Conservation (phyloP, 2,888 invertebrate species). For the Tinea semifulvella region DNA sequence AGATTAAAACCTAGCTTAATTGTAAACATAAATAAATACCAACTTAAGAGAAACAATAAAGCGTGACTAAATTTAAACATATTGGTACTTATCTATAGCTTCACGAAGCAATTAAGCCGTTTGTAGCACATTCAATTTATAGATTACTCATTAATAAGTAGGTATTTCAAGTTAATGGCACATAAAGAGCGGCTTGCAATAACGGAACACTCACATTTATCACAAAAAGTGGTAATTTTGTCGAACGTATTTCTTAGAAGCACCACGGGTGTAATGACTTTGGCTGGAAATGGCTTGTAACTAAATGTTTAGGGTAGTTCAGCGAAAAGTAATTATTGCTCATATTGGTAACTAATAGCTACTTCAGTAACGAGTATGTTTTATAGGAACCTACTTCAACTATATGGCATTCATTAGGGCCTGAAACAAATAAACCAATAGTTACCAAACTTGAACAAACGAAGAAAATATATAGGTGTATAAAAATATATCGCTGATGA, state of each 20-base stretch:
- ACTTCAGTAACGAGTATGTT: too few species aligned
- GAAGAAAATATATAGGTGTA: too few species aligned
- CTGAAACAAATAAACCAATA: too few species aligned
- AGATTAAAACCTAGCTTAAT: too few species aligned
- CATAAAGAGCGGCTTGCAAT: slow-evolving; percentile 55
- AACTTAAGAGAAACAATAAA: slow-evolving; percentile 8
- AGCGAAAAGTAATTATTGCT: background rate
- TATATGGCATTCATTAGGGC: too few species aligned
- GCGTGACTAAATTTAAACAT: slow-evolving; percentile 4
- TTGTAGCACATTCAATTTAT: slow-evolving; percentile 22
- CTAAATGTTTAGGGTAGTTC: slow-evolving; percentile 2
- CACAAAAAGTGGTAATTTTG: slow-evolving; percentile 61
- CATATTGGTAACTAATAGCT: too few species aligned
- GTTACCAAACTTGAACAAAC: too few species aligned
- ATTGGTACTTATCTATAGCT: background rate
- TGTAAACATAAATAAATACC: too few species aligned
- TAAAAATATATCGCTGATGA: too few species aligned
- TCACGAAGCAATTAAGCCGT: slow-evolving; percentile 11
- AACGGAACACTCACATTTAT: slow-evolving; percentile 43
- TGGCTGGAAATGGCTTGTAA: slow-evolving; percentile 8
- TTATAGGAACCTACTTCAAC: too few species aligned
- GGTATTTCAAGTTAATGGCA: slow-evolving; percentile 58
- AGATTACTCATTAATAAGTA: slow-evolving; percentile 60
- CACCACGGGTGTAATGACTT: slow-evolving; percentile 11
- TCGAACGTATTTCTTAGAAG: slow-evolving; percentile 38